These are phyloP conservation scores for Drosophila anomalipes DNA, from an alignment of 2,888 invertebrate species.

Conservation along the genomic window DNA sequence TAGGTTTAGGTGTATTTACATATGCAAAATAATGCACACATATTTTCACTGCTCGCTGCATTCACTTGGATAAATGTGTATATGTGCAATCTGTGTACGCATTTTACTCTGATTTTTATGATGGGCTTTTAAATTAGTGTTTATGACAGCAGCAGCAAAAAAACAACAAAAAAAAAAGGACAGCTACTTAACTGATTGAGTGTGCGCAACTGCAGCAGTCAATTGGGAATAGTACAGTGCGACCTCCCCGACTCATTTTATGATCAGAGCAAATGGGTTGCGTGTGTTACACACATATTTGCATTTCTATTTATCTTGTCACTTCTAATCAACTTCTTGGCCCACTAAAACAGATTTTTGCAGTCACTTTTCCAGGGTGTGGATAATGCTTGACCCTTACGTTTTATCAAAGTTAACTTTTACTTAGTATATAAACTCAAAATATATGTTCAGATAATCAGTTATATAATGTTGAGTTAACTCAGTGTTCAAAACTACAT, in stretches of 20 bases:
- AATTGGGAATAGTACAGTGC: slow-evolving; percentile 13
- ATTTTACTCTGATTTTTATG: slow-evolving; percentile 43
- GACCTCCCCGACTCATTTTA: slow-evolving; percentile 17
- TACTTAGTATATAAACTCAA: not conserved
- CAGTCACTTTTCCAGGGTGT: not conserved
- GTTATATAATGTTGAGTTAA: rapidly evolving
- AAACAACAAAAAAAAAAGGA: too few relatives aligned
- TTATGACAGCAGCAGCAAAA: slow-evolving; percentile 37
- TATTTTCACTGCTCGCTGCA: slow-evolving; percentile 63
- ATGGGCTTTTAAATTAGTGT: slow-evolving; percentile 63
- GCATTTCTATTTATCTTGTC: slow-evolving; percentile 8
- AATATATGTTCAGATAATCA: not conserved
- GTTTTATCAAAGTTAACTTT: not conserved
- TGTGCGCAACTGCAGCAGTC: slow-evolving; percentile 37
- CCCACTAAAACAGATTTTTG: not conserved
- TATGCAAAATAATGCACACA: slow-evolving; percentile 69
- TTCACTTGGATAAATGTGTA: slow-evolving; percentile 63
- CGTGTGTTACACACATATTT: not conserved
- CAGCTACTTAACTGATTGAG: slow-evolving; percentile 52
- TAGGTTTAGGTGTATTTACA: slow-evolving; percentile 7
- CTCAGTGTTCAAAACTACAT: not conserved
- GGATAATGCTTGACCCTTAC: not conserved
- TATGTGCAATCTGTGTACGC: slow-evolving; percentile 45
- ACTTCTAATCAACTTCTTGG: slow-evolving; percentile 1
- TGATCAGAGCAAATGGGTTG: slow-evolving; percentile 1